phyloP scores from a whole-genome alignment of 2,113 vertebrate genomes.

The Herpetotheres cachinnans region DNA sequence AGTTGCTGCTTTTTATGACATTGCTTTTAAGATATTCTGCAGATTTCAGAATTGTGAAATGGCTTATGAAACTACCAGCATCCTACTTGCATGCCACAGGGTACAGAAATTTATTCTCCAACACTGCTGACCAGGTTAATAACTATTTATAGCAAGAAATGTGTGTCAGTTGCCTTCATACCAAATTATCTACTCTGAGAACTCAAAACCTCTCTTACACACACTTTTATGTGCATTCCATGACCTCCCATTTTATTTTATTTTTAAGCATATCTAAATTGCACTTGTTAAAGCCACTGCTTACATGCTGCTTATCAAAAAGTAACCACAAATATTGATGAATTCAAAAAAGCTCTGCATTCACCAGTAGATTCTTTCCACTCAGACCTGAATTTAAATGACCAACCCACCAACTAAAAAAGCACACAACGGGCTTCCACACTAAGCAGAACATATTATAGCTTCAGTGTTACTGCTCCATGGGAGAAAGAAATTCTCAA shows the following conservation, averaged over 20 bases:
- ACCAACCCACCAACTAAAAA: not conserved
- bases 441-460: not conserved
- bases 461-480: not conserved
- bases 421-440: not conserved
- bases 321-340: not conserved
- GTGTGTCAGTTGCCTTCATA: not conserved
- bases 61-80: conserved; percentile 16
- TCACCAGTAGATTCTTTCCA: not conserved
- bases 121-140: not conserved
- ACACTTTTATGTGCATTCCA: not conserved
- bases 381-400: not conserved
- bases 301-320: not conserved
- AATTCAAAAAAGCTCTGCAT: not conserved
- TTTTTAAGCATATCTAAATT: not conserved
- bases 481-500: not conserved
- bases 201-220: not conserved
- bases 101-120: not conserved
- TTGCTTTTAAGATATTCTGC: conserved; percentile 32
- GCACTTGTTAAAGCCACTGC: not conserved
- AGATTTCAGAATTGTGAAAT: not conserved
- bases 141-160: not conserved
- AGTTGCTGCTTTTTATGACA: not conserved
- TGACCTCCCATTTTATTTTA: not conserved
- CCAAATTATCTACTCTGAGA: not conserved
- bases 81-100: not conserved